phyloP scores from a whole-genome alignment of 2,113 vertebrate species.

The Dendrocopos noguchii region DNA sequence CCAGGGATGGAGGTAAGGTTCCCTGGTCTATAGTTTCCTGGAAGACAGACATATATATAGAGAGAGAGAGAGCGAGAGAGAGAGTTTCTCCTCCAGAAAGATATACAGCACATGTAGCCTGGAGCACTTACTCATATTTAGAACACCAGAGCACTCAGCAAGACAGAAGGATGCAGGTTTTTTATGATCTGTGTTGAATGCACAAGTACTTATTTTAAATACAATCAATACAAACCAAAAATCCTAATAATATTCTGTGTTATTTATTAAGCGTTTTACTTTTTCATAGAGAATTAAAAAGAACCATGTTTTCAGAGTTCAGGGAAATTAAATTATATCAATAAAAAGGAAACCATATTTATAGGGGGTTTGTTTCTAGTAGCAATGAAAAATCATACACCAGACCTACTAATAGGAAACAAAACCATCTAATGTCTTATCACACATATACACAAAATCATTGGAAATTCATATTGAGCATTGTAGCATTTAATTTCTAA shows the following conservation, averaged over 20 bases:
- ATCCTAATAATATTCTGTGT: neutral
- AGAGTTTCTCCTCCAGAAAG: neutral
- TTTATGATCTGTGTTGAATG: neutral
- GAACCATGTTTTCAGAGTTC: neutral
- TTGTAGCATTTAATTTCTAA: neutral
- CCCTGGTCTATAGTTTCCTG: no score
- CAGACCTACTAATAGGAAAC: neutral
- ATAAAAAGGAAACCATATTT: neutral
- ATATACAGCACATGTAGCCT: neutral
- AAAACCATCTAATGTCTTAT: neutral
- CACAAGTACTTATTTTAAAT: neutral
- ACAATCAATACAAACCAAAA: neutral
- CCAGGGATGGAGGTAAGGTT: no score
- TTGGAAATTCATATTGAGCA: constrained; percentile 14
- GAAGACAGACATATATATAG: no score
- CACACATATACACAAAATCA: neutral
- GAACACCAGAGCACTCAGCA: neutral
- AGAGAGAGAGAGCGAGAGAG: no score
- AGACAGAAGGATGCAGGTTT: neutral
- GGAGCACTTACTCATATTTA: neutral
- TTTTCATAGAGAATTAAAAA: neutral
- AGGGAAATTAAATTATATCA: neutral
- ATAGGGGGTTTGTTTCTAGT: neutral
- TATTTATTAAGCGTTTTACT: neutral
- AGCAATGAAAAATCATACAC: neutral